These are phyloP conservation scores for Lepidochitona cinerea DNA, from an alignment of 2,888 invertebrate species.

Conservation along the genomic window DNA sequence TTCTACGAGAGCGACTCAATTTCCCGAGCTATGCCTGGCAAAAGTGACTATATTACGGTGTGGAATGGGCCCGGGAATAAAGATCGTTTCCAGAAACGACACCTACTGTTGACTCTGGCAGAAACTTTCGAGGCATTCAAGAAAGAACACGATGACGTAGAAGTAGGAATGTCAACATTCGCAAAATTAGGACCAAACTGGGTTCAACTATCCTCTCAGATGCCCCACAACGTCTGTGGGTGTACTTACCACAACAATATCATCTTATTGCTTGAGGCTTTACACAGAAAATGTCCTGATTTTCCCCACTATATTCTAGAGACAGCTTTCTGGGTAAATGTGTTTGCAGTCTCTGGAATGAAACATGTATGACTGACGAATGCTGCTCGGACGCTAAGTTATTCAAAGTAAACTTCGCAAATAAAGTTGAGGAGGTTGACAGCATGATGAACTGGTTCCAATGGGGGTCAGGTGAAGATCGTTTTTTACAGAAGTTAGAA, in stretches of 20 bases:
- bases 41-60: slow-evolving; percentile 8
- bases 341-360: slow-evolving; percentile 4
- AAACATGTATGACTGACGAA: slow-evolving; percentile 17
- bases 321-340: slow-evolving; percentile 9
- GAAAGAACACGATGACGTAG: background rate
- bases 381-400: slow-evolving; percentile 14
- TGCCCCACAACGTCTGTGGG: slow-evolving; percentile 16
- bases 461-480: slow-evolving; percentile 9
- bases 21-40: slow-evolving; percentile 14
- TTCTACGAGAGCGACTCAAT: slow-evolving; percentile 11
- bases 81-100: slow-evolving; percentile 11
- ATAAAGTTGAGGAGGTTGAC: background rate
- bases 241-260: slow-evolving; percentile 20
- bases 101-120: slow-evolving; percentile 11
- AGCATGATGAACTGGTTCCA: slow-evolving; percentile 19
- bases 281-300: slow-evolving; percentile 11
- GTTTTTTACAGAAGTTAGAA: slow-evolving; percentile 5
- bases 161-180: slow-evolving; percentile 14
- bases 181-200: slow-evolving; percentile 12
- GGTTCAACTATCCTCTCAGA: slow-evolving; percentile 3
- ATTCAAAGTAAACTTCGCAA: background rate
- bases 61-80: background rate
- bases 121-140: slow-evolving; percentile 6
- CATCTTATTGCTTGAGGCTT: slow-evolving; percentile 15
- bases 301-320: slow-evolving; percentile 12